Conservation (phyloP, 2,797 vertebrate species). For the Loriculus beryllinus region DNA sequence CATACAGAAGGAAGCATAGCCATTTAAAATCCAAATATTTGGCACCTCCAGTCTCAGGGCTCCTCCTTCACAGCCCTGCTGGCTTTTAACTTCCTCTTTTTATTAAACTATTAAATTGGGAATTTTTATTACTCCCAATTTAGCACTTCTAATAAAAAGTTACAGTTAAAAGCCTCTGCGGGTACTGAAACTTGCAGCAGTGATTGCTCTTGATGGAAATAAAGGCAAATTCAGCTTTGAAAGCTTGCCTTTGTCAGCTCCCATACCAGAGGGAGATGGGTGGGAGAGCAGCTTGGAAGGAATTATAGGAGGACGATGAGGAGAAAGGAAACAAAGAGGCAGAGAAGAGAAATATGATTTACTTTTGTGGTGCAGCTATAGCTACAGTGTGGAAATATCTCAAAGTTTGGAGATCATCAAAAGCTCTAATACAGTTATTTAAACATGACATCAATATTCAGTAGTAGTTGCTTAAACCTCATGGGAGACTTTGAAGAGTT, state of each 20-base stretch:
- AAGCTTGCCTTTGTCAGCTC: background rate
- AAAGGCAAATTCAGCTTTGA: constrained; percentile 7
- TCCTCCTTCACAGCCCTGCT: background rate
- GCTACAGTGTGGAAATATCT: background rate
- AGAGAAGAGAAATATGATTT: background rate
- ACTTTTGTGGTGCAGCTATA: background rate
- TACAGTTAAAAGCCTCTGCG: constrained; percentile 44
- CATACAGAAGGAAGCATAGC: background rate
- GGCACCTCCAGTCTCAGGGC: background rate
- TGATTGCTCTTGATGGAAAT: constrained; percentile 56
- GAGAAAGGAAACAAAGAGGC: background rate
- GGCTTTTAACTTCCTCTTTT: constrained; percentile 39
- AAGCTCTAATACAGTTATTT: background rate
- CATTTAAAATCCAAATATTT: constrained; percentile 6
- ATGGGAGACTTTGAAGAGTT: background rate
- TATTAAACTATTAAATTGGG: constrained; percentile 53
- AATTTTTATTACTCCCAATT: constrained; percentile 55
- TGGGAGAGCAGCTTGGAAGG: background rate
- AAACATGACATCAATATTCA: background rate
- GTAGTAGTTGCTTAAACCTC: background rate
- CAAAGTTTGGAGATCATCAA: background rate
- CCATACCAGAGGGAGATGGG: background rate
- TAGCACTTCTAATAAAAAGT: constrained; percentile 62
- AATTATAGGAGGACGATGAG: background rate
- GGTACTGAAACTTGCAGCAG: constrained; percentile 39